Percentiles rank a stretch among this genome's conserved stretches.
Evolutionary conservation across 2,888 invertebrate species (phyloP).

Genomic region (Hydroisotoma schaefferi): DNA sequence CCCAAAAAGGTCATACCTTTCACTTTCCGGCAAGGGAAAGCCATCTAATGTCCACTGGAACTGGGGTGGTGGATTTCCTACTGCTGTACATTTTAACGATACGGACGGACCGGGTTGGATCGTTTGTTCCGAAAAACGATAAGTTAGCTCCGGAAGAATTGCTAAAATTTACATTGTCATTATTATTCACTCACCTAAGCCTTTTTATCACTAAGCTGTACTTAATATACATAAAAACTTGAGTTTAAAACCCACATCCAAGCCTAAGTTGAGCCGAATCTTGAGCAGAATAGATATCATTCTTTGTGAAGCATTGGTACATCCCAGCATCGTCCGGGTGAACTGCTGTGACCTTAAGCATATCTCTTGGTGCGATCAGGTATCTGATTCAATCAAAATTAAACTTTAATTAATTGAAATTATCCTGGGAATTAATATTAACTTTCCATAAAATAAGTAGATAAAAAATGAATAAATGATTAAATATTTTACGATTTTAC

Average conservation of each 20-base stretch:
- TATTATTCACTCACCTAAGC: neutral
- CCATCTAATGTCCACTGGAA: conserved; percentile 89
- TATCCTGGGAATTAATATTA: no score
- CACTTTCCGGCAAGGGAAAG: conserved; percentile 73
- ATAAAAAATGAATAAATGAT: no score
- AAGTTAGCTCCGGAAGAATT: conserved; percentile 81
- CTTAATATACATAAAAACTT: neutral
- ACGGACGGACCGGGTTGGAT: conserved; percentile 86
- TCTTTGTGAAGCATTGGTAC: conserved; percentile 86
- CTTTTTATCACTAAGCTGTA: neutral
- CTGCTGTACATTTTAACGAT: conserved; percentile 88
- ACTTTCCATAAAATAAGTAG: no score
- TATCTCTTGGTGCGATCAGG: conserved; percentile 47
- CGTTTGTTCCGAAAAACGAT: conserved; percentile 89
- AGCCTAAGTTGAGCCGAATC: conserved; percentile 75
- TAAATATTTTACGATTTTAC: no score
- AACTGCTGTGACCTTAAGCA: conserved; percentile 56
- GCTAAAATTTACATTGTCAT: conserved; percentile 57
- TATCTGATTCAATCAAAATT: conserved; percentile 21
- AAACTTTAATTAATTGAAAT: no score
- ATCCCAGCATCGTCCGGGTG: conserved; percentile 77
- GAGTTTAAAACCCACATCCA: conserved; percentile 62
- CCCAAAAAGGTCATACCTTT: conserved; percentile 56
- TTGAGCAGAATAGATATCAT: conserved; percentile 72
- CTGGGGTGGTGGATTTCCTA: conserved; percentile 86